Base-by-base conservation (phyloP, 1,140 invertebrate species). In the Heliothis virescens region DNA sequence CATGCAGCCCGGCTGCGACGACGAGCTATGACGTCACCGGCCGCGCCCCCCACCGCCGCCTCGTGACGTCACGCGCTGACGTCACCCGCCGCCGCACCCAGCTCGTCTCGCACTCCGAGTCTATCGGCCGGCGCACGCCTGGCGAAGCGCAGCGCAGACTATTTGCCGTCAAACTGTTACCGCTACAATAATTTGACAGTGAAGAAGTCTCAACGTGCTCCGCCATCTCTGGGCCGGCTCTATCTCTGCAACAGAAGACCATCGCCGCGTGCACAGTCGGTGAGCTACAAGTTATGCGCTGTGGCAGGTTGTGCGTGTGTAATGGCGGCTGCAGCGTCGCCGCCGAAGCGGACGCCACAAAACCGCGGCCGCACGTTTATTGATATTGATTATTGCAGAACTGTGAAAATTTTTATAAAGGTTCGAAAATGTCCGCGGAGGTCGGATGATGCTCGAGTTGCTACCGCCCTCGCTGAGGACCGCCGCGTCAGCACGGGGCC, bases 361-460 rank as follows among this genome's bases (percentile, higher is more conserved):
- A 94, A 93, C 84, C 86, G 88, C 91, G 92, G 91, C 91, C 89
- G 87, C 87, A 87, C 84, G 86, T 86, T 87, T 89, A 87, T 87
- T 91, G 90, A 90, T 92, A 83, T 92, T 94, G 81, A 92, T 85
- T 94, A 94, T 94, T 74, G 92, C 92, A 94, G 92, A 87, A 89
- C 85, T 88, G 84, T 82, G 86, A 89, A 92, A 90, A 90, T 87
- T 87, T 82, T 62, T 86, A 26, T 92, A 94, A 89, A 91, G 89
- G 87, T 92, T 89, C 82, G 91, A 94, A 93, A 94, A 94, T 91
- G 90, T 91, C 91, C 87, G 89, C 88, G 73, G 85, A 87, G 83
- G 88, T 85, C 81, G 85, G 79, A 72, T 84, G 88, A 85, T 85
- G 86, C 85, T 86, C 53, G 79, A 57, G 62, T 77, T 79, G 67